These are phyloP conservation scores for Vireo altiloquus DNA, from an alignment of 2,113 vertebrate species.

Conservation along the genomic window DNA sequence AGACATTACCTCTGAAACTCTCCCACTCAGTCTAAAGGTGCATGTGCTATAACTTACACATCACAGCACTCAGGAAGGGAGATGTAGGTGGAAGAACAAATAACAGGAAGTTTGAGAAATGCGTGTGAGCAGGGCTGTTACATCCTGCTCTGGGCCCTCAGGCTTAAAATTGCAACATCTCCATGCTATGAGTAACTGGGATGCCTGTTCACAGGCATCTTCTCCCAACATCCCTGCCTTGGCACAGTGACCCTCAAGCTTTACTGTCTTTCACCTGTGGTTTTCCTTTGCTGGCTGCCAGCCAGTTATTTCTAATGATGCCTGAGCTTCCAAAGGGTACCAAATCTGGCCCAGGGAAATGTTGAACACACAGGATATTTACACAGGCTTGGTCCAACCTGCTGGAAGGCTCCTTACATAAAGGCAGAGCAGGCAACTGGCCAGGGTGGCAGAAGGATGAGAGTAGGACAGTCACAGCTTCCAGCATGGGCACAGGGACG, in stretches of 20 bases:
- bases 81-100: slow-evolving; percentile 22
- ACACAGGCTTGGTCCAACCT: background rate
- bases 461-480: background rate
- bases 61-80: background rate
- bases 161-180: background rate
- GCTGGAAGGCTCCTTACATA: background rate
- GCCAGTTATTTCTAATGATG: background rate
- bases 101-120: slow-evolving; percentile 31
- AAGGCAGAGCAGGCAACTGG: background rate
- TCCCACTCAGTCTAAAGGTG: background rate
- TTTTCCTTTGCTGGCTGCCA: background rate
- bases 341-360: background rate
- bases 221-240: background rate
- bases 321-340: background rate
- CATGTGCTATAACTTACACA: background rate
- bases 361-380: background rate
- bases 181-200: background rate
- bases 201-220: background rate
- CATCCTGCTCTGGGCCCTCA: background rate
- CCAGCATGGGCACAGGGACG: background rate
- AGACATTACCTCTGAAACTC: background rate
- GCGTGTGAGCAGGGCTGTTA: background rate
- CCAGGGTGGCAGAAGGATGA: background rate
- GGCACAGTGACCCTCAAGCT: background rate
- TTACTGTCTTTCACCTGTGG: background rate